Base-by-base conservation (phyloP, 2,888 invertebrate species). In the Apotomis turbidana region DNA sequence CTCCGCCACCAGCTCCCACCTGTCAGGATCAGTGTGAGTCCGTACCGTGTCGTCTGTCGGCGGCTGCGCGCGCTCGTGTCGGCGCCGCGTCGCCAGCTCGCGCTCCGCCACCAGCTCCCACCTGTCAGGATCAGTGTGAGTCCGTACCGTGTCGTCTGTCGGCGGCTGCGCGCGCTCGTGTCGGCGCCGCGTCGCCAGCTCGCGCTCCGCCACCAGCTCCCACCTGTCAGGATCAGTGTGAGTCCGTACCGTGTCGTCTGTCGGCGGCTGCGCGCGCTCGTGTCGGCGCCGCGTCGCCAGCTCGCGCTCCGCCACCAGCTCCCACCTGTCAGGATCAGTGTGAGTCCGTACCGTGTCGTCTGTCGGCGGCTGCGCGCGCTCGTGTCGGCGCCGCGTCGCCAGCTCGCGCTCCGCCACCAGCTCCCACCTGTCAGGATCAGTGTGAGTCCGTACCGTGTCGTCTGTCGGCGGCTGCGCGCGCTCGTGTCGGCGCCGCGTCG, bases 281-380 rank as follows among this genome's bases (percentile, higher is more conserved):
- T 8, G 79, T 75, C 4, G 77, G 78, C 12, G 80, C 79, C 87
- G 86, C 27, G 81, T 82, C 1, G 78, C 68, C 54, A 87, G 76
- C 74, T 92, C 92, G 64, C 92, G 90, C 81, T 93, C 93, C 75
- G 83, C 71, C 77, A 90, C 89, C 62, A 93, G 66, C 76, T 93
- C 93, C 12, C 87, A 83, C 74, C 93, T 93, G 73, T 0, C 51
- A 52, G 62, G 54, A 10, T 15, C 15, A 4, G 57, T 38, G 27
- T 12, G 10, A 9, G 10, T 36, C 38, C 5, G 10, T 46, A 46
- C 10, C 9, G 8, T 3, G 6, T 46, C 46, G 46, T 10, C 46
- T 9, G 51, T 36, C 54, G 54, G 51, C 69, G 15, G 83, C 86
- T 0, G 80, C 80, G 0, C 85, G 78, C 5, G 84, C 78, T 15